Evolutionary conservation across 1,140 invertebrate species (phyloP).

Genomic region (Tyrophagus putrescentiae): DNA sequence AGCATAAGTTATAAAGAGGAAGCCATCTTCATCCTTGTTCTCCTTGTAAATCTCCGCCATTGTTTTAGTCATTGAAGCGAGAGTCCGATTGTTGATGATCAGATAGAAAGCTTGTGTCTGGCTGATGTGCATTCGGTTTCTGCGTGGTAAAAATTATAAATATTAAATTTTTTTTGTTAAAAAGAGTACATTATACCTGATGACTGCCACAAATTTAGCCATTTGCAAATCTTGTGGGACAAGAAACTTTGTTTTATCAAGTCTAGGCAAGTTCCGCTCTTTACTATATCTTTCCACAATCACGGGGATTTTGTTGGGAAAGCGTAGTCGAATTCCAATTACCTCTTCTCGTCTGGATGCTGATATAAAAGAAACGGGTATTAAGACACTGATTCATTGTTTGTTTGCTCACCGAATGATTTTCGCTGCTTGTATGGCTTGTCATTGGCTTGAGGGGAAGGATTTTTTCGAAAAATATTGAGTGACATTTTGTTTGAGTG

Average conservation of each 20-base stretch:
- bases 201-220: slow-evolving; percentile 59
- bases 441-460: neutral
- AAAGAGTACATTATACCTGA: slow-evolving; percentile 39
- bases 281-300: slow-evolving; percentile 55
- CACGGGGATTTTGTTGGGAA: slow-evolving; percentile 40
- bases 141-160: slow-evolving; percentile 21
- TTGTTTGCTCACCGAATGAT: slow-evolving; percentile 27
- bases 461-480: neutral
- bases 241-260: slow-evolving; percentile 60
- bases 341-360: slow-evolving; percentile 38
- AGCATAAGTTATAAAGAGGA: slow-evolving; percentile 68
- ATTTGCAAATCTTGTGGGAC: slow-evolving; percentile 62
- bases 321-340: slow-evolving; percentile 34
- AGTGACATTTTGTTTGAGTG: neutral
- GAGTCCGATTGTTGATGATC: slow-evolving; percentile 61
- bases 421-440: slow-evolving; percentile 30
- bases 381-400: slow-evolving; percentile 14
- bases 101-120: slow-evolving; percentile 55
- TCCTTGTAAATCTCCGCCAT: slow-evolving; percentile 59
- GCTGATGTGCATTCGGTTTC: slow-evolving; percentile 31
- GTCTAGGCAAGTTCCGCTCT: slow-evolving; percentile 47
- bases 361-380: slow-evolving; percentile 29
- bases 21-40: slow-evolving; percentile 56
- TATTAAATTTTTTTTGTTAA: neutral
- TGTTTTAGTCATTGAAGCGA: slow-evolving; percentile 59